Conservation (phyloP, 2,113 vertebrate species). For the Platysternon megacephalum region DNA sequence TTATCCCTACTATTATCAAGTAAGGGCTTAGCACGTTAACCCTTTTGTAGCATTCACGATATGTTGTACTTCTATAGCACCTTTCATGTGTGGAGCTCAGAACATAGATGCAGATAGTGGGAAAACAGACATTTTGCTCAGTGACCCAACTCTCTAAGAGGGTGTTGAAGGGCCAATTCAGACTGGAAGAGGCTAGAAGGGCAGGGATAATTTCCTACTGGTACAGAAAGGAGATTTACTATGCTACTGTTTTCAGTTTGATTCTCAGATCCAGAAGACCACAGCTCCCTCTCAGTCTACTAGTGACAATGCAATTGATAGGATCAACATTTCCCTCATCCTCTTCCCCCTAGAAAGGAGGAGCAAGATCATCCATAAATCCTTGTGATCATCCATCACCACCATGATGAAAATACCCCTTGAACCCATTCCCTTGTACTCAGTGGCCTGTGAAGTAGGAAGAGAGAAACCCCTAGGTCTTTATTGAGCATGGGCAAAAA, state of each 20-base stretch:
- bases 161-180: not conserved
- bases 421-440: not conserved
- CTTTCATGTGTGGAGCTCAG: not conserved
- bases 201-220: not conserved
- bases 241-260: not conserved
- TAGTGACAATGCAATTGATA: not conserved
- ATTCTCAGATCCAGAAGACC: not conserved
- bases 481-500: not conserved
- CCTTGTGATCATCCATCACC: not conserved
- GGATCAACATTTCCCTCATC: not conserved
- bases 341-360: not conserved
- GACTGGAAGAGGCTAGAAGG: not conserved
- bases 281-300: not conserved
- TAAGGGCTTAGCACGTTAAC: not conserved
- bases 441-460: not conserved
- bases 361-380: not conserved
- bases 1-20: not conserved
- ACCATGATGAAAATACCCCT: not conserved
- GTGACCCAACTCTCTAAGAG: not conserved
- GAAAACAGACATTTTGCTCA: fast-evolving
- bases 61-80: not conserved
- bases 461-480: not conserved
- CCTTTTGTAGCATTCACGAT: not conserved
- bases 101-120: fast-evolving
- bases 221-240: not conserved